Conservation (phyloP, 37 sponge, comb jelly and placozoan species). For the Petrosia ficiformis region DNA sequence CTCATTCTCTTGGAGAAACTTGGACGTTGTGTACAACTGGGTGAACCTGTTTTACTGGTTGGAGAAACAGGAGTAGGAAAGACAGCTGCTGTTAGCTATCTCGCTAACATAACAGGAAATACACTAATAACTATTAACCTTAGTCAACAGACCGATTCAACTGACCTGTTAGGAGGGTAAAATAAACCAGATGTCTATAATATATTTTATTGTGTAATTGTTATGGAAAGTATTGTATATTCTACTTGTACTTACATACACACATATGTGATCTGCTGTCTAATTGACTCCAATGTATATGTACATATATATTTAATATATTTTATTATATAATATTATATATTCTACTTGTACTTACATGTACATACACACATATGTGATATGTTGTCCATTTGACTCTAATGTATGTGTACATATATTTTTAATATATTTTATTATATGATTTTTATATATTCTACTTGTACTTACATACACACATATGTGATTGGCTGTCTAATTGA, state of each 20-base stretch:
- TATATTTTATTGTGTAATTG: background rate
- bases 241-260: background rate
- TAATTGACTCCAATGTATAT: background rate
- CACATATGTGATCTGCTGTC: background rate
- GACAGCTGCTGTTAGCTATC: slow-evolving; percentile 87
- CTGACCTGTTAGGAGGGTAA: slow-evolving; percentile 95
- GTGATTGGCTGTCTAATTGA: background rate
- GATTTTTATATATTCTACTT: background rate
- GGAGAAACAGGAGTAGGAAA: slow-evolving; percentile 99
- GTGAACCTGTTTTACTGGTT: slow-evolving; percentile 91
- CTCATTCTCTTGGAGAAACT: slow-evolving; percentile 82
- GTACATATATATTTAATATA: background rate
- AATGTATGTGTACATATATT: too few species aligned
- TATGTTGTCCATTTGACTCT: too few species aligned
- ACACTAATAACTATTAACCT: slow-evolving; percentile 90
- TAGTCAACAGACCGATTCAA: slow-evolving; percentile 93
- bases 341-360: background rate
- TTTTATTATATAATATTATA: background rate
- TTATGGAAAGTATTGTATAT: too few species aligned
- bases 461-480: background rate
- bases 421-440: background rate
- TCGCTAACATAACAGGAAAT: slow-evolving; percentile 75
- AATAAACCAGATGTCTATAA: background rate
- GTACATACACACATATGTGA: background rate
- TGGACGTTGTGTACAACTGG: slow-evolving; percentile 72